Base-by-base conservation (phyloP, 2,113 vertebrate genomes). In the Tupaia tana region DNA sequence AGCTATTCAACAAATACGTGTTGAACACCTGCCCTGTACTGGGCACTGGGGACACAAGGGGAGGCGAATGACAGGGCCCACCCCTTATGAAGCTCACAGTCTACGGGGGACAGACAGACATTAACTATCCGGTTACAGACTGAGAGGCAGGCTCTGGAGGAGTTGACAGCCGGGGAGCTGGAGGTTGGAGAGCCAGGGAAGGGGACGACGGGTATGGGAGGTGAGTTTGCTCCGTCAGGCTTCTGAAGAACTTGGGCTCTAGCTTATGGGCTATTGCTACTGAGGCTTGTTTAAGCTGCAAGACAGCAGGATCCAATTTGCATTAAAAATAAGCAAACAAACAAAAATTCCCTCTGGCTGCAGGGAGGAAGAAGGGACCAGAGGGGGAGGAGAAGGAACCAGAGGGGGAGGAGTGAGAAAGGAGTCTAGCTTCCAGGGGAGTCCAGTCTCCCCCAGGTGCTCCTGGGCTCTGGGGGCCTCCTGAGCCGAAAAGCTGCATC, bases 181-280 rank as follows among this genome's bases (percentile, higher is more conserved):
- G 22, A 13, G 20, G 43, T 59, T 18, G n/a, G 61, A 61, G 25
- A 66, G 9, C 12, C 4, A 12, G 19, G 24, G 58, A 8, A 25
- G 7, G 2, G 19, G n/a, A 43, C n/a, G n/a, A n/a, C 2, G 0
- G 43, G 6, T 29, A 24, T 18, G 0, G 2, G 24, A 19, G 78
- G 9, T 24, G 61, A 27, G 25, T 15, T 34, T 66, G 78, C 19
- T 29, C 77, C 63, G 52, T 20, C 24, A 19, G 1, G 80, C 52
- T 70, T 52, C 19, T 25, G 4, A 58, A 56, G 52, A 70, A 58
- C 24, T 25, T 20, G 24, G 25, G 69, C 67, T 96, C 31, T 82
- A 25, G 54, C 9, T 4, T 86, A 20, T 73, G 27, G 6, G 25
- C 12, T n/a, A 0, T 2, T 77, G 25, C 12, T n/a, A 0, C 1